Evolutionary conservation across 2,797 vertebrate species (phyloP).

Genomic region (Ptychadena robeensis): DNA sequence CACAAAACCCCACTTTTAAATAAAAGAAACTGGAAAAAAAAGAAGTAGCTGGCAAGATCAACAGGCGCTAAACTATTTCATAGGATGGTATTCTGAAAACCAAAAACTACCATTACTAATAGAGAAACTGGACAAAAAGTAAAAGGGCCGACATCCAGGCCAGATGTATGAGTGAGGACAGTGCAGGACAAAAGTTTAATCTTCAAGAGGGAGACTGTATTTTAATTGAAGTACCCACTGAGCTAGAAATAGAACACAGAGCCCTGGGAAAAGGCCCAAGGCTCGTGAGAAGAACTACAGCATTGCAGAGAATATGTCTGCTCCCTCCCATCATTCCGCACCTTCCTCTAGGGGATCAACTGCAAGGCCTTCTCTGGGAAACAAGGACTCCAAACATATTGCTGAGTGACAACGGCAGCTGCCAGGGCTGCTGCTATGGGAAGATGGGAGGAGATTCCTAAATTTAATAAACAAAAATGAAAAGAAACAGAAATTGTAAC

Average conservation of each 20-base stretch:
- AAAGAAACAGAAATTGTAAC: background rate
- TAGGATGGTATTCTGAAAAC: background rate
- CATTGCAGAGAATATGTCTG: conserved; percentile 6
- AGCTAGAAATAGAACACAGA: conserved; percentile 50
- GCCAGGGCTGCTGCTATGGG: conserved; percentile 8
- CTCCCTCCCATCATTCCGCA: conserved; percentile 19
- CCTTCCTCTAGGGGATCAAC: conserved; percentile 47
- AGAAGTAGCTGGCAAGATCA: too few species aligned
- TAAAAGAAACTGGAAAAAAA: too few species aligned
- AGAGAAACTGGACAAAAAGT: background rate
- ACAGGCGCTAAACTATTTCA: background rate
- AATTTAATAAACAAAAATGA: background rate
- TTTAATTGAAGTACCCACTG: conserved; percentile 26
- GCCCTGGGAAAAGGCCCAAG: conserved; percentile 48
- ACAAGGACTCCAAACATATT: conserved; percentile 39
- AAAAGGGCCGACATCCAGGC: background rate
- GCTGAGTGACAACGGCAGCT: conserved; percentile 52
- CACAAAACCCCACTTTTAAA: too few species aligned
- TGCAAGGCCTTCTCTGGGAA: conserved; percentile 53
- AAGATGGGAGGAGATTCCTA: conserved; percentile 2
- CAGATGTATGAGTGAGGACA: conserved; percentile 35
- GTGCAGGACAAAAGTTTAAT: background rate
- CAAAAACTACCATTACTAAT: too few species aligned
- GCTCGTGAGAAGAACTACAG: conserved; percentile 56
- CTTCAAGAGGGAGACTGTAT: conserved; percentile 11